These are phyloP conservation scores for Pimephales promelas DNA, from an alignment of 2,113 vertebrate species.

Conservation along the genomic window DNA sequence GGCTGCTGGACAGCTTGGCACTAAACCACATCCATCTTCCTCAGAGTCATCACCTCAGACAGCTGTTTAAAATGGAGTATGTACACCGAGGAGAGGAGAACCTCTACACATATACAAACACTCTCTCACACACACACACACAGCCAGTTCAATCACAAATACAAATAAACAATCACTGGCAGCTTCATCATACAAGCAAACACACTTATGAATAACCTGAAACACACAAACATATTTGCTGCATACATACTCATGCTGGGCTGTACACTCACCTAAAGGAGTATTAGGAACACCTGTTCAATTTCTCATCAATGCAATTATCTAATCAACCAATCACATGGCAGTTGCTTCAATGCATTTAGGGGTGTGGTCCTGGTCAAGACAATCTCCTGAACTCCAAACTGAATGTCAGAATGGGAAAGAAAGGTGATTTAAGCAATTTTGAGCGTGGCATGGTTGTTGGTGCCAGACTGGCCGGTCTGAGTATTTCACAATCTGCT, in stretches of 20 bases:
- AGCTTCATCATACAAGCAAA: not conserved
- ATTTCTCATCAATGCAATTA: too few species aligned
- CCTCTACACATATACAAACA: not conserved
- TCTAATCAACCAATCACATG: too few species aligned
- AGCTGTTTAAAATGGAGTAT: slow-evolving; percentile 41
- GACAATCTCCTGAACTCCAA: too few species aligned
- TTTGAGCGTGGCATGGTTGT: too few species aligned
- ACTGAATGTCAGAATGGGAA: too few species aligned
- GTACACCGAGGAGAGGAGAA: slow-evolving; percentile 2
- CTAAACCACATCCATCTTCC: slow-evolving; percentile 49
- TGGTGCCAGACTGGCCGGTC: too few species aligned
- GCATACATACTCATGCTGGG: not conserved
- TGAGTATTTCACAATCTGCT: too few species aligned
- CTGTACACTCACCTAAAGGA: too few species aligned
- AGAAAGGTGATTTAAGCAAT: too few species aligned
- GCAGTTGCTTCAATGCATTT: too few species aligned
- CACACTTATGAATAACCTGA: not conserved
- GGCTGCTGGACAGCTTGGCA: slow-evolving; percentile 39
- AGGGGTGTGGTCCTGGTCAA: too few species aligned
- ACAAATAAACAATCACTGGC: not conserved
- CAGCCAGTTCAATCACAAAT: not conserved
- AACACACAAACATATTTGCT: not conserved
- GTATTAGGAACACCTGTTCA: too few species aligned
- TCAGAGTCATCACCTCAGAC: slow-evolving; percentile 43
- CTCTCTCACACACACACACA: not conserved